Evolutionary conservation across 35 echinoderm and acorn worm genomes (phyloP), one percentile per base, ranked within the genome.

Genomic region (Patiria miniata): DNA sequence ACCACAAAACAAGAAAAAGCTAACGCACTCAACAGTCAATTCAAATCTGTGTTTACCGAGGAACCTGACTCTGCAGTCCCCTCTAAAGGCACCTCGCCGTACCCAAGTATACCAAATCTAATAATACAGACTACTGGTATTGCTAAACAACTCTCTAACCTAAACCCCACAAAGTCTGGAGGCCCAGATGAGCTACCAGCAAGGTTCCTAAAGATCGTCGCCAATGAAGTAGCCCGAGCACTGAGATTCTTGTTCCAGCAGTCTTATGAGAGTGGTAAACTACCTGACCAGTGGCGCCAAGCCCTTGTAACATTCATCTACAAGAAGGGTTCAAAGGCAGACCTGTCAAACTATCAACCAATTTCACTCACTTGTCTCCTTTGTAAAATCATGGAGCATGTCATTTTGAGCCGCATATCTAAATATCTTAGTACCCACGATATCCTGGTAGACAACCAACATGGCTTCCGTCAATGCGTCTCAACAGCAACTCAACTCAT

Each of bases 301-400:
- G 89, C 89, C 7, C 83, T 91, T 32, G 83, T 91, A 18, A 80
- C 52, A 39, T 57, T 55, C 23, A 55, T 91, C 7, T 52, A 79
- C 39, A 91, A 91, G 77, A 85, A 86, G 79, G 89, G 89, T 18
- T 61, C 85, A 55, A 91, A 86, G 78, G 28, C 26, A 23, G n/a
- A 50, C 89, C 51, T 82, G 30, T 36, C 65, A 21, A 91, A 86
- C 33, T 91, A 91, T 69, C 78, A 83, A 85, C 82, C 89, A 5
- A 86, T 91, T 23, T 79, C 79, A 9, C 83, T 91, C 29, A 86
- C 89, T 26, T 86, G 83, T 86, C 51, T 91, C 44, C 54, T 29
- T 22, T 87, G 82, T 55, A 91, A 91, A 30, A 86, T 91, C n/a
- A 80, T 86, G 77, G 77, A 91, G 79, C 82, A 91, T 54, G 78